Percentiles rank a stretch among this genome's conserved stretches.
Evolutionary conservation across 2,797 vertebrate genomes (phyloP).

Genomic region (Decapterus maruadsi): DNA sequence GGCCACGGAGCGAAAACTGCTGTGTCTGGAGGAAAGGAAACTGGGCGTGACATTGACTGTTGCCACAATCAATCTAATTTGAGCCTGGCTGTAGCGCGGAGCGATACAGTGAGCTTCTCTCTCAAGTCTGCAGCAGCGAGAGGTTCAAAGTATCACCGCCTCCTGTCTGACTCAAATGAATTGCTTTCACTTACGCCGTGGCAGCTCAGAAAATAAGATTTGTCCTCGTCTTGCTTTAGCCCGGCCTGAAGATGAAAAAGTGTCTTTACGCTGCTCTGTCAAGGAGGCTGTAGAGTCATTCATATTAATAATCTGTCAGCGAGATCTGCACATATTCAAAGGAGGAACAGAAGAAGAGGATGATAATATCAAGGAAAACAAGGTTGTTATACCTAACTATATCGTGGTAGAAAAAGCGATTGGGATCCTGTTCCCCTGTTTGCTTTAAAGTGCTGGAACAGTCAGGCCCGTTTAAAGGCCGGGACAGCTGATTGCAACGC

Average conservation of each 20-base stretch:
- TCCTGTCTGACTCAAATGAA: conserved; percentile 51
- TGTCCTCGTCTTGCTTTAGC: conserved; percentile 4
- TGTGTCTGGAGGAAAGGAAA: conserved; percentile 48
- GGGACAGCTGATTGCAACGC: conserved; percentile 62
- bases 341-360: background rate
- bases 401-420: conserved; percentile 46
- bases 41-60: conserved; percentile 48
- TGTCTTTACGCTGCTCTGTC: conserved; percentile 4
- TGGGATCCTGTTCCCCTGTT: conserved; percentile 57
- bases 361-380: conserved; percentile 44
- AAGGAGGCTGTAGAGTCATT: conserved; percentile 28
- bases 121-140: conserved; percentile 21
- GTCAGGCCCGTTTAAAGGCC: conserved; percentile 59
- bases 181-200: conserved; percentile 52
- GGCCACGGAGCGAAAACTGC: conserved; percentile 35
- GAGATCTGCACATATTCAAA: conserved; percentile 7
- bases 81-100: conserved; percentile 17
- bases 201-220: conserved; percentile 42
- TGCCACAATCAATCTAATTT: conserved; percentile 58
- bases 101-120: conserved; percentile 25
- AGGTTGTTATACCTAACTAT: conserved; percentile 17
- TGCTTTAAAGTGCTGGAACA: conserved; percentile 57
- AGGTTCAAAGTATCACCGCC: conserved; percentile 38
- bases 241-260: conserved; percentile 18
- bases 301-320: conserved; percentile 31